These are phyloP conservation scores for Augochlorella aurata DNA, from an alignment of 2,888 invertebrate species.

Conservation along the genomic window DNA sequence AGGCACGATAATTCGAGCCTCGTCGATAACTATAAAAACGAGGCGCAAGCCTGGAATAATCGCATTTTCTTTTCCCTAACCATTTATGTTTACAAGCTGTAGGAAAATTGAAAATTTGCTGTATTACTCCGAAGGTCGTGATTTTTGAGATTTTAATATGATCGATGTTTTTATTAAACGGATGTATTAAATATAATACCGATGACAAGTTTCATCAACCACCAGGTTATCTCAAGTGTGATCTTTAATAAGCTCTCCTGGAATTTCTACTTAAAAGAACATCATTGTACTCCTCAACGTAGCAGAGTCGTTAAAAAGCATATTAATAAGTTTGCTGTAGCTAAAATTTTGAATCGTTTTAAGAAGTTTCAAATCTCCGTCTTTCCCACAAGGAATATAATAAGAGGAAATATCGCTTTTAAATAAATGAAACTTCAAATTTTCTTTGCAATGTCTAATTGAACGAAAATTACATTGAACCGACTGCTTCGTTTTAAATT, in stretches of 20 bases:
- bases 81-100: too few species aligned
- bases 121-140: too few species aligned
- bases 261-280: neutral
- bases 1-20: too few species aligned
- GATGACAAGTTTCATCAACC: neutral
- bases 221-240: neutral
- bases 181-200: neutral
- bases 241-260: neutral
- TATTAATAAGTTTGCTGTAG: neutral
- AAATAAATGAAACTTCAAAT: neutral
- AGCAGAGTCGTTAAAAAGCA: neutral
- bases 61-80: too few species aligned
- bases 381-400: neutral
- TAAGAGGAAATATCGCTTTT: neutral
- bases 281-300: neutral
- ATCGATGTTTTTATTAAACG: too few species aligned
- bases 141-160: too few species aligned
- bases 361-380: neutral
- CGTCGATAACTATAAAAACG: too few species aligned
- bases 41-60: too few species aligned
- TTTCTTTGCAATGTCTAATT: neutral
- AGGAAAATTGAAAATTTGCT: too few species aligned
- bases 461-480: neutral
- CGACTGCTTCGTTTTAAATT: neutral
- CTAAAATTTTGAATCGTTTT: neutral